Conservation (phyloP, 2,888 invertebrate genomes). For the Scaptomyza tumidula region DNA sequence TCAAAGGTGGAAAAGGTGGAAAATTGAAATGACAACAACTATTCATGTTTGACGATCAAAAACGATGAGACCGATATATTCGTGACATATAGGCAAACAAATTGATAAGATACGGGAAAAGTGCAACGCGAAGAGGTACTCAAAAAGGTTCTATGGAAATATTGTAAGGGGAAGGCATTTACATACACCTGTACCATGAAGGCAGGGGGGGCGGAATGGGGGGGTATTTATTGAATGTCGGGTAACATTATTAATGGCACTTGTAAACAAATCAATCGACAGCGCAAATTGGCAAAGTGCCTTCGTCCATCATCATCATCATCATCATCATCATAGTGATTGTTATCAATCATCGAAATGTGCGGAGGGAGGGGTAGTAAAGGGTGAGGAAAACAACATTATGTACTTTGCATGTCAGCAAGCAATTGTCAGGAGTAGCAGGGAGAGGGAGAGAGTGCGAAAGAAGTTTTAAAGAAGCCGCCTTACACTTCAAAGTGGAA, state of each 20-base stretch:
- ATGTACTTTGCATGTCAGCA: constrained; percentile 83
- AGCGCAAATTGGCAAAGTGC: constrained; percentile 67
- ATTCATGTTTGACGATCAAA: constrained; percentile 53
- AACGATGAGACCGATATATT: constrained; percentile 45
- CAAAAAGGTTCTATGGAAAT: constrained; percentile 40
- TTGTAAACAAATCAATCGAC: constrained; percentile 76
- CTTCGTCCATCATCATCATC: constrained; percentile 28
- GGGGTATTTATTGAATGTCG: neutral
- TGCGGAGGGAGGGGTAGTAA: too few relatives aligned
- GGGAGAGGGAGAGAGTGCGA: too few relatives aligned
- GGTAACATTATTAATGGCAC: constrained; percentile 74
- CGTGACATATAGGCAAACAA: constrained; percentile 22
- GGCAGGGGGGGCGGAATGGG: too few relatives aligned
- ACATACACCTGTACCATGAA: constrained; percentile 54
- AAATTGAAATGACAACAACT: constrained; percentile 61
- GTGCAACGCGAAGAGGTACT: constrained; percentile 31
- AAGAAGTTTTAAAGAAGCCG: constrained; percentile 49
- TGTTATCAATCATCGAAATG: constrained; percentile 64
- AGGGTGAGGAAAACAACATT: constrained; percentile 49
- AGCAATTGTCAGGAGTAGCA: constrained; percentile 70
- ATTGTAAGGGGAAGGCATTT: constrained; percentile 56
- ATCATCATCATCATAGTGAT: constrained; percentile 26
- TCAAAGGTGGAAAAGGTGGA: constrained; percentile 44
- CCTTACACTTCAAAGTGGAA: constrained; percentile 53
- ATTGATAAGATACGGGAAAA: constrained; percentile 54